These are phyloP conservation scores for Cantharis rustica DNA, from an alignment of 2,888 invertebrate genomes.

Conservation along the genomic window DNA sequence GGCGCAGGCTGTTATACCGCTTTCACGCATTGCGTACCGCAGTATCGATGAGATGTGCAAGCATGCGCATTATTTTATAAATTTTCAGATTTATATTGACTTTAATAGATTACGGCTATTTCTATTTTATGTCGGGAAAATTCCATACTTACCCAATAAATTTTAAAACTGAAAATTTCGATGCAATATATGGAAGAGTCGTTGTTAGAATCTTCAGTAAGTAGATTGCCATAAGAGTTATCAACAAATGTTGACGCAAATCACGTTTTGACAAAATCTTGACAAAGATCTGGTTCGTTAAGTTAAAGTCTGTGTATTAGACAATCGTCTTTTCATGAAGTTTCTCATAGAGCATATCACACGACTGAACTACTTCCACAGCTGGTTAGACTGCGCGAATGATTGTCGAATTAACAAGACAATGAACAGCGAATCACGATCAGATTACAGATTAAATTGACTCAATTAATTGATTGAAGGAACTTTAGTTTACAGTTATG, in stretches of 20 bases:
- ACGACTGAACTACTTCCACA: constrained; percentile 26
- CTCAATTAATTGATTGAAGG: constrained; percentile 8
- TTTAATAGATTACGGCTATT: constrained; percentile 30
- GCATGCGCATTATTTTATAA: constrained; percentile 42
- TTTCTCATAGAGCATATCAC: constrained; percentile 20
- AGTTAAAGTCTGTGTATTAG: constrained; percentile 23
- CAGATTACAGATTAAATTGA: constrained; percentile 16
- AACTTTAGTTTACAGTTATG: not conserved
- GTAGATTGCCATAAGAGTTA: constrained; percentile 1
- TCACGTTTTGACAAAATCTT: constrained; percentile 26
- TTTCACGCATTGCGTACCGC: constrained; percentile 46
- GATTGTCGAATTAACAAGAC: constrained; percentile 25
- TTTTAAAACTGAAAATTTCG: not conserved
- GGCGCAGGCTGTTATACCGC: constrained; percentile 46
- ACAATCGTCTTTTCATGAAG: constrained; percentile 26
- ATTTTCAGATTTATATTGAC: constrained; percentile 37
- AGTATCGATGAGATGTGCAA: constrained; percentile 44
- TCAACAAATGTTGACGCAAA: constrained; percentile 1
- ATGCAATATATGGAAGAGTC: not conserved
- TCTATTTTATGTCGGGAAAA: constrained; percentile 14
- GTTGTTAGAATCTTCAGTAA: not conserved
- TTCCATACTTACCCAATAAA: not conserved
- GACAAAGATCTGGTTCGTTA: constrained; percentile 22
- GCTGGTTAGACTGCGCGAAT: constrained; percentile 23
- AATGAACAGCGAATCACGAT: constrained; percentile 18